phyloP scores from a whole-genome alignment of 1,140 invertebrate genomes.

The Ceratina calcarata region DNA sequence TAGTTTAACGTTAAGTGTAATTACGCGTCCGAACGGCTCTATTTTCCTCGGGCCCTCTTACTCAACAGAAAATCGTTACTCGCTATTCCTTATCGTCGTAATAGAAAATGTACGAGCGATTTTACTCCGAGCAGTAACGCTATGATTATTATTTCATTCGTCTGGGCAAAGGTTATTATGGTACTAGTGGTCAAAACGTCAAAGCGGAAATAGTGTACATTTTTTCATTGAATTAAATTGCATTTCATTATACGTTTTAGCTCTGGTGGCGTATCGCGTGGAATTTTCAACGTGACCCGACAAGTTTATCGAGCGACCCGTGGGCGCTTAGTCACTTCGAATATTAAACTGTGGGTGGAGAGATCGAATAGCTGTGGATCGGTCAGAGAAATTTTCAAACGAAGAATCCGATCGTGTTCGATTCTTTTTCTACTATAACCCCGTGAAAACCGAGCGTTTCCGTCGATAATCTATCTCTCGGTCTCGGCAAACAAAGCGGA shows the following conservation, averaged over 20 bases:
- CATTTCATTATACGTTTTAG: background rate
- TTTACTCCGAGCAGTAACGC: no score
- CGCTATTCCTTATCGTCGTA: no score
- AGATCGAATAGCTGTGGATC: constrained; percentile 4
- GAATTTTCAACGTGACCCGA: background rate
- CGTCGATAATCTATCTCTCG: constrained; percentile 8
- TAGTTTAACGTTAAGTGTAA: background rate
- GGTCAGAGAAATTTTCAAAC: constrained; percentile 29
- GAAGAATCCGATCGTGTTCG: background rate
- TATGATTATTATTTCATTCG: no score
- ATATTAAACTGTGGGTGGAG: background rate
- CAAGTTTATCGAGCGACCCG: background rate
- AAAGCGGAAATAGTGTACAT: background rate
- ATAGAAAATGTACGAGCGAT: no score
- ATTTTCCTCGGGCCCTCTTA: background rate
- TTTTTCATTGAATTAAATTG: background rate
- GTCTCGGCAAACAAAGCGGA: constrained; percentile 15
- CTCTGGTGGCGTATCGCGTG: background rate
- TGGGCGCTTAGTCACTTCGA: background rate
- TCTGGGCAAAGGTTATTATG: no score
- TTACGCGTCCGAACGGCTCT: constrained; percentile 5
- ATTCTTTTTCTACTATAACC: background rate
- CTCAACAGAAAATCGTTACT: no score
- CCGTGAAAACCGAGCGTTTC: constrained; percentile 7
- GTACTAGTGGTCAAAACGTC: no score